These are phyloP conservation scores for Brachyistius frenatus DNA, from an alignment of 2,113 vertebrate genomes.

Conservation along the genomic window DNA sequence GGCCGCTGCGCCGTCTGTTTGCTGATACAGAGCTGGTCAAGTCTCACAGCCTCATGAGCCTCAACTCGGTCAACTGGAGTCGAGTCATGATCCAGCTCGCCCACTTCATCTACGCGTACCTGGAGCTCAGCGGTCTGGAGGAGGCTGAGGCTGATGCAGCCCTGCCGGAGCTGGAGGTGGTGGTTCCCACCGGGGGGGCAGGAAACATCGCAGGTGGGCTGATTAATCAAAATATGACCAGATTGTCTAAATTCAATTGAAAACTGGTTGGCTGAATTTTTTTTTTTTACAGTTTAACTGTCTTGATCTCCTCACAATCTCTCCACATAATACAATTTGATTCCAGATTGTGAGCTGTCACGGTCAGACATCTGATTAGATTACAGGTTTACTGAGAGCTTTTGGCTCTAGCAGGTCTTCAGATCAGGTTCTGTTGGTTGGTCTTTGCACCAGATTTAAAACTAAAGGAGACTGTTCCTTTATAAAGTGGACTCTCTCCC, in stretches of 20 bases:
- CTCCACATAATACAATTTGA: no score
- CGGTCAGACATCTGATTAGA: no score
- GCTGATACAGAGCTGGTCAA: constrained; percentile 85
- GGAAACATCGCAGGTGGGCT: constrained; percentile 90
- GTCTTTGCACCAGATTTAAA: no score
- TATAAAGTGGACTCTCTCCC: no score
- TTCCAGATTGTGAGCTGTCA: no score
- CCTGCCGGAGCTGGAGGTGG: constrained; percentile 87
- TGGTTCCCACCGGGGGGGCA: constrained; percentile 93
- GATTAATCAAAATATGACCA: no score
- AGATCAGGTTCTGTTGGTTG: not conserved
- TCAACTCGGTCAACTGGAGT: constrained; percentile 95
- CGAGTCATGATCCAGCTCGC: constrained; percentile 92
- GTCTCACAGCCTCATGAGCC: constrained; percentile 88
- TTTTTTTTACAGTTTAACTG: no score
- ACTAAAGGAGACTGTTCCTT: no score
- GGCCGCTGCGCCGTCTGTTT: constrained; percentile 88
- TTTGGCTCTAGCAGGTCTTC: not conserved
- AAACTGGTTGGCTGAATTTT: no score
- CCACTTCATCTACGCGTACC: constrained; percentile 92
- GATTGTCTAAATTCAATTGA: no score
- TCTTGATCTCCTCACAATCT: no score
- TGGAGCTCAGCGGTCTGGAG: constrained; percentile 88
- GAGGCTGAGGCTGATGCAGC: constrained; percentile 68
- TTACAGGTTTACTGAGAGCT: not conserved